Percentiles rank a stretch among this genome's conserved stretches.
These are phyloP conservation scores for Tupaia chinensis DNA, from an alignment of 2,113 vertebrate species.

Conservation along the genomic window DNA sequence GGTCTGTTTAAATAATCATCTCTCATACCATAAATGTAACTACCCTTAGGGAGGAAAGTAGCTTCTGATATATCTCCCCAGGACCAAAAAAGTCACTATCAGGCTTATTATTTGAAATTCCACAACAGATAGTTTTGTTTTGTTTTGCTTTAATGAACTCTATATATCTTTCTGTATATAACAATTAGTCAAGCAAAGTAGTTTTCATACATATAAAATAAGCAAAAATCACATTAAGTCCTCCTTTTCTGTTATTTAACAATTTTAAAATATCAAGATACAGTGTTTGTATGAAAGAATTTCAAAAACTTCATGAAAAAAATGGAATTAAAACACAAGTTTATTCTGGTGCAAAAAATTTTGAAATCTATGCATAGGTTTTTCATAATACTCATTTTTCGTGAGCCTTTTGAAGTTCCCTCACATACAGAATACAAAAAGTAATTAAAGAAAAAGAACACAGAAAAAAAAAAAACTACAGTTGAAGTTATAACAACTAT, in stretches of 20 bases:
- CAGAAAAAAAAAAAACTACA: background rate
- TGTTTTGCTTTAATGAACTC: background rate
- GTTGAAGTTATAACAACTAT: background rate
- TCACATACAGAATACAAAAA: background rate
- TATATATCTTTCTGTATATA: background rate
- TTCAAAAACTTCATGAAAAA: no score
- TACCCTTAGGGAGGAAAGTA: background rate
- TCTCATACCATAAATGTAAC: background rate
- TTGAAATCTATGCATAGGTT: no score
- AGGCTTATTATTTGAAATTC: slow-evolving; percentile 11
- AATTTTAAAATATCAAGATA: slow-evolving; percentile 21
- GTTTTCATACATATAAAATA: slow-evolving; percentile 12
- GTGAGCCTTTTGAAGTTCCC: no score
- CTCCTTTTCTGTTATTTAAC: background rate
- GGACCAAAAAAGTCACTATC: background rate
- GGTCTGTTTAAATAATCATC: background rate
- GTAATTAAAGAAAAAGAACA: background rate
- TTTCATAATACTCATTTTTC: no score
- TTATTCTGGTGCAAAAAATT: no score
- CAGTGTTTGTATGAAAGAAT: background rate
- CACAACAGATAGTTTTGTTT: background rate
- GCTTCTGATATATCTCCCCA: background rate
- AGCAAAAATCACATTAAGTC: slow-evolving; percentile 17
- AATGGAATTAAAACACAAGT: no score
- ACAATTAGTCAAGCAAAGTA: background rate